Conservation (phyloP, 2,797 vertebrate genomes). For the Pipistrellus nathusii region DNA sequence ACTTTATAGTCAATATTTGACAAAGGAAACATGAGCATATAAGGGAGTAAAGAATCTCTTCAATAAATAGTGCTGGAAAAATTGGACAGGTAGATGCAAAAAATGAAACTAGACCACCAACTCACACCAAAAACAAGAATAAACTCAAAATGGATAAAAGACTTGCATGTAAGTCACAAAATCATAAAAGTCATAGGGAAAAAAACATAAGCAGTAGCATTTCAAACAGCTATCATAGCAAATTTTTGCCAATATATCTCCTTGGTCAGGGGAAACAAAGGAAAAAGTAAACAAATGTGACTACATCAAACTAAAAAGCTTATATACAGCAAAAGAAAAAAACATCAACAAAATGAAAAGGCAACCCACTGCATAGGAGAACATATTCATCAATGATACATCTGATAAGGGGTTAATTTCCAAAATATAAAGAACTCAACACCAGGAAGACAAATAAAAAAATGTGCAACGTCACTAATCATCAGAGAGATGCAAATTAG, state of each 20-base stretch:
- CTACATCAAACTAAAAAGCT: not conserved
- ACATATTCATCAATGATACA: not conserved
- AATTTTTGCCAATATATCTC: not conserved
- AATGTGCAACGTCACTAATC: not conserved
- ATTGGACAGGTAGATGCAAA: not conserved
- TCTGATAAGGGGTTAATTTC: not conserved
- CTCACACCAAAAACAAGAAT: not conserved
- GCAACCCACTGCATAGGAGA: not conserved
- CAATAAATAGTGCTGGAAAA: not conserved
- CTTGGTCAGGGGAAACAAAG: not conserved
- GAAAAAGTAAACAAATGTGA: not conserved
- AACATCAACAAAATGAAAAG: not conserved
- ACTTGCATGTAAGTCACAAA: not conserved
- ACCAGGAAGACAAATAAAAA: not conserved
- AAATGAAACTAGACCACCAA: not conserved
- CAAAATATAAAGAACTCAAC: not conserved
- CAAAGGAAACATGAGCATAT: not conserved
- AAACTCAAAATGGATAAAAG: not conserved
- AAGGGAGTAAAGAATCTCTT: not conserved
- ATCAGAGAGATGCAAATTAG: not conserved
- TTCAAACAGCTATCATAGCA: not conserved
- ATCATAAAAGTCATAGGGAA: not conserved
- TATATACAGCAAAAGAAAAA: not conserved
- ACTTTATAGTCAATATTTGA: not conserved
- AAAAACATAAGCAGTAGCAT: not conserved